Evolutionary conservation across 2,888 invertebrate species (phyloP).

Genomic region (Uloborus plumipes): DNA sequence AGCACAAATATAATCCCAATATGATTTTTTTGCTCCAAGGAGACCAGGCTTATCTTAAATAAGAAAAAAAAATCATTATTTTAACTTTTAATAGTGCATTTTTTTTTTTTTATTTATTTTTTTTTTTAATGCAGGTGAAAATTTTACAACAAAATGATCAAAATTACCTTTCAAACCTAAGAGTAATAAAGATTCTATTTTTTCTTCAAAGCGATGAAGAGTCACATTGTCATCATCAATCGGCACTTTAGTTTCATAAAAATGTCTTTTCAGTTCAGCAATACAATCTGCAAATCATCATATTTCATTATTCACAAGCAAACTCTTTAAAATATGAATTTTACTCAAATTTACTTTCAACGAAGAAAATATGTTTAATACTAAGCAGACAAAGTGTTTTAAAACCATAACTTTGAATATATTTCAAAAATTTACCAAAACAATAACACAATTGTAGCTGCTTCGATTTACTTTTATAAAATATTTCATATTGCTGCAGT

Average conservation of each 20-base stretch:
- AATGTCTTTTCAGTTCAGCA: slow-evolving; percentile 39
- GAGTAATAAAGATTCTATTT: slow-evolving; percentile 72
- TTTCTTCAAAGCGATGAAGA: slow-evolving; percentile 72
- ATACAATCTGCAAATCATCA: slow-evolving; percentile 15
- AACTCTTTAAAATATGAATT: not conserved
- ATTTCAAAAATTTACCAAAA: not conserved
- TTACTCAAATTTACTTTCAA: not conserved
- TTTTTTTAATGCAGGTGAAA: too few species aligned
- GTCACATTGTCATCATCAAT: slow-evolving; percentile 71
- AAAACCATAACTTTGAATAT: too few species aligned
- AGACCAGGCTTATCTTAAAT: slow-evolving; percentile 70
- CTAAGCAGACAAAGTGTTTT: too few species aligned
- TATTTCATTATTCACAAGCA: not conserved
- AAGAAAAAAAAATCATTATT: not conserved
- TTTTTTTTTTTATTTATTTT: too few species aligned
- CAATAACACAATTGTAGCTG: too few species aligned
- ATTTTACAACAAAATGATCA: slow-evolving; percentile 8
- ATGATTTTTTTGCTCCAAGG: slow-evolving; percentile 71
- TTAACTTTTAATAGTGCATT: too few species aligned
- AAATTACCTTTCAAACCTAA: slow-evolving; percentile 71
- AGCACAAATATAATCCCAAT: slow-evolving; percentile 72
- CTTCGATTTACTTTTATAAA: too few species aligned
- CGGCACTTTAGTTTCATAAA: slow-evolving; percentile 68
- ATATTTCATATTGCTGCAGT: too few species aligned
- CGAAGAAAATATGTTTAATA: too few species aligned